A percentile compares a stretch with the other conserved stretches of the same genome.
phyloP scores from a whole-genome alignment of 2,888 invertebrate species.

The Cylindroiulus punctatus region DNA sequence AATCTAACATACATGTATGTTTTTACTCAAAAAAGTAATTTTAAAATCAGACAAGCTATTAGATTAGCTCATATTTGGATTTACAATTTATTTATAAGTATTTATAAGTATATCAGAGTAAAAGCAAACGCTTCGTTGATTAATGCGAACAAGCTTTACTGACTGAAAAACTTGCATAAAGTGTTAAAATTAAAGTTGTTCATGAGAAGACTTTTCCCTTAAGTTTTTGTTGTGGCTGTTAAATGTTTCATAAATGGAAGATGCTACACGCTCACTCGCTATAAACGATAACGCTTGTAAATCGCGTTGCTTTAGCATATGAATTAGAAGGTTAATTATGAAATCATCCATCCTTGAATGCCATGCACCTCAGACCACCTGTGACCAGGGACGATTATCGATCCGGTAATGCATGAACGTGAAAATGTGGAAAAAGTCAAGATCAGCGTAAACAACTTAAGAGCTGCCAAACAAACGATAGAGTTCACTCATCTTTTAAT shows the following conservation, averaged over 20 bases:
- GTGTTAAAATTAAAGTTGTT: no score
- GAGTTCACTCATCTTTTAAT: neutral
- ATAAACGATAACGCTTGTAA: neutral
- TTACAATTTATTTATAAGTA: no score
- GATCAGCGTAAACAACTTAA: slow-evolving; percentile 11
- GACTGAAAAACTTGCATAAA: no score
- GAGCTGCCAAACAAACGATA: neutral
- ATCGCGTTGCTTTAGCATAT: neutral
- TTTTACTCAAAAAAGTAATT: no score
- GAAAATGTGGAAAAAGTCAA: neutral
- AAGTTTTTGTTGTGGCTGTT: no score
- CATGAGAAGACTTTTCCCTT: no score
- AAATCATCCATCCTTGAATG: slow-evolving; percentile 37
- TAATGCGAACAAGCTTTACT: no score
- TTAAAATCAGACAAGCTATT: no score
- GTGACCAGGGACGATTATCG: slow-evolving; percentile 17
- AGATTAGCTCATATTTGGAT: no score
- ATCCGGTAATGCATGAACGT: slow-evolving; percentile 2
- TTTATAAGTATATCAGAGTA: no score
- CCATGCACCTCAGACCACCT: slow-evolving; percentile 24
- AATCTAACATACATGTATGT: no score
- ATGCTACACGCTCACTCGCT: neutral
- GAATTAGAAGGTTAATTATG: slow-evolving; percentile 5
- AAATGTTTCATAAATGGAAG: neutral
- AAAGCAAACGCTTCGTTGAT: no score